These are phyloP conservation scores for Chesias legatella DNA, from an alignment of 2,888 invertebrate species.

Conservation along the genomic window DNA sequence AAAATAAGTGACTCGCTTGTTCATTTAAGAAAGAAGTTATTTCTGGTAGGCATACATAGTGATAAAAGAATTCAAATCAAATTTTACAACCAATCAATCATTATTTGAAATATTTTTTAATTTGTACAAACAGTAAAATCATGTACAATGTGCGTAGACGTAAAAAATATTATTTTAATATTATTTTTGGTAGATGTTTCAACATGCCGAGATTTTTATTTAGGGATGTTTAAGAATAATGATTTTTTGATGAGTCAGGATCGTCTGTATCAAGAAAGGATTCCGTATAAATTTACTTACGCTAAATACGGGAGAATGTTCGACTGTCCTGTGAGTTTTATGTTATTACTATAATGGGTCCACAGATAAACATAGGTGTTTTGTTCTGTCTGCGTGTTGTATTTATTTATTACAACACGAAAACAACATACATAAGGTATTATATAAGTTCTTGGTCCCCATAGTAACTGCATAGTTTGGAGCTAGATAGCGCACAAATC, in stretches of 20 bases:
- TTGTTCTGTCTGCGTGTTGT: not conserved
- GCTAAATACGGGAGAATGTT: constrained; percentile 58
- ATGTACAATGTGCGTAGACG: too few relatives aligned
- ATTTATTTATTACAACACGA: not conserved
- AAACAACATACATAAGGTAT: too few relatives aligned
- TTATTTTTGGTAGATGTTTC: constrained; percentile 24
- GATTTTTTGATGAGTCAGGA: constrained; percentile 61
- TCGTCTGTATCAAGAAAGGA: constrained; percentile 44
- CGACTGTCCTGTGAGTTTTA: constrained; percentile 42
- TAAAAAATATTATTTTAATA: constrained; percentile 15
- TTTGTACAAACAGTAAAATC: too few relatives aligned
- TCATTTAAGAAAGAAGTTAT: too few relatives aligned
- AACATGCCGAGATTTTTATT: constrained; percentile 50
- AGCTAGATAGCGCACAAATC: too few relatives aligned
- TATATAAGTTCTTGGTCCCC: too few relatives aligned
- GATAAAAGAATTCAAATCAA: not conserved
- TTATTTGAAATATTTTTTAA: not conserved
- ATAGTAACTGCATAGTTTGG: too few relatives aligned
- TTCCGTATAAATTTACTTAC: constrained; percentile 33
- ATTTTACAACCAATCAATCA: too few relatives aligned
- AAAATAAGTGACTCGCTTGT: too few relatives aligned
- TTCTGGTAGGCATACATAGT: too few relatives aligned
- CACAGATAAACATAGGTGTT: too few relatives aligned
- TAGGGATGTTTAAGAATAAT: constrained; percentile 60
- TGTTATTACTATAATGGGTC: not conserved